Base-by-base conservation (phyloP, 2,113 vertebrate genomes). In the Raphicerus campestris region DNA sequence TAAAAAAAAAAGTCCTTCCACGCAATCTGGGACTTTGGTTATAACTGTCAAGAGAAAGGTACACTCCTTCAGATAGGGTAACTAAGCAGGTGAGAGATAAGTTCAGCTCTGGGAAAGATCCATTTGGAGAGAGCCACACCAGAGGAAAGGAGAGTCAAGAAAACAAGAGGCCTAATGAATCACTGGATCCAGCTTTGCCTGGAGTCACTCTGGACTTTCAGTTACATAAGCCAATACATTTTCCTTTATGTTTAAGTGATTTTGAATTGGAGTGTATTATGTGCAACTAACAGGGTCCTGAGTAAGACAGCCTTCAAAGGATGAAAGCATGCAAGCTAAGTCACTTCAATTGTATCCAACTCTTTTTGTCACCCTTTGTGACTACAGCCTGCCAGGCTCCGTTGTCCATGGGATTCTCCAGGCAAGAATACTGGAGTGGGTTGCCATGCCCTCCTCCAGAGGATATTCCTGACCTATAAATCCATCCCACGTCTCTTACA, bases 301-400 rank as follows among this genome's bases (percentile, higher is more conserved):
- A 91, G 53, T 60, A 61, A 90, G 1, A 90, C 1, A 73, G n/a
- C 9, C 24, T 90, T 80, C 63, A 24, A 80, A 84, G 66, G n/a
- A 70, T 22, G 66, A n/a, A 39, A 22, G 19, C 19, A 20, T 39
- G 66, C n/a, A 39, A 70, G 66, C 66, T 39, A 39, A 73, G 66
- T 73, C 0, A 1, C 66, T 73, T 39, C 19, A 73, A 13, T 3
- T 0, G 2, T 73, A 19, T 73, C n/a, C 5, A 0, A 22, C 35
- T 39, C 35, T 39, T 22, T 70, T 11, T 39, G 19, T 6, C 5
- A 73, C n/a, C 17, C n/a, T 22, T 22, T 70, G n/a, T 0, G n/a
- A 39, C 66, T 39, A 22, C 66, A 73, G 66, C 20, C 19, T 39
- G 35, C 66, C 66, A 13, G 20, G 35, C 35, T 39, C 66, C 10